A percentile compares a stretch with the other conserved stretches of the same genome.
Evolutionary conservation across 2,113 vertebrate species (phyloP).

Genomic region (Gila orcuttii): DNA sequence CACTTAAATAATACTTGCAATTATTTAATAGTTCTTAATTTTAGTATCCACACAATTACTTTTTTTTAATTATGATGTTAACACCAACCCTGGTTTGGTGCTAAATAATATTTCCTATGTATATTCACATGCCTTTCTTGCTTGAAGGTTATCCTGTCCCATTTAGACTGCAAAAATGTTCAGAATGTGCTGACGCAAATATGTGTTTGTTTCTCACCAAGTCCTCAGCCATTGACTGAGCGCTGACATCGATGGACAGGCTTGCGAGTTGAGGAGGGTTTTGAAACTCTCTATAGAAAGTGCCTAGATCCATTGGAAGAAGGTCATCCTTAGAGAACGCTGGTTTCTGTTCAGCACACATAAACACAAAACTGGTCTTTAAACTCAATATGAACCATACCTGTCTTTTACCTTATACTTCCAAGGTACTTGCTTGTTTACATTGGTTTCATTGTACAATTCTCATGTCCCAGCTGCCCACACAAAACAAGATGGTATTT

Average conservation of each 20-base stretch:
- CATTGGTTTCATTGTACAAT: background rate
- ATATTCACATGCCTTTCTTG: background rate
- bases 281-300: conserved; percentile 98
- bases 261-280: conserved; percentile 97
- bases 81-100: background rate
- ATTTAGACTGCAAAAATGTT: conserved; percentile 17
- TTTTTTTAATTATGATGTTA: background rate
- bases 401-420: background rate
- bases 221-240: conserved; percentile 98
- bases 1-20: background rate
- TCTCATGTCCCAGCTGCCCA: background rate
- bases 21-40: background rate
- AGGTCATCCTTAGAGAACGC: conserved; percentile 99
- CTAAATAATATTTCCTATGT: background rate
- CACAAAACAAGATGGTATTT: background rate
- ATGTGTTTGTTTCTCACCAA: conserved; percentile 79
- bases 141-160: conserved; percentile 2
- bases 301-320: conserved; percentile 96
- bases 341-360: conserved; percentile 81
- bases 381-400: background rate
- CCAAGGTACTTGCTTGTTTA: background rate
- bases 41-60: background rate
- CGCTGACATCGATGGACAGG: conserved; percentile 92
- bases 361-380: background rate
- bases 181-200: background rate